A percentile compares a stretch with the other conserved stretches of the same genome.
Evolutionary conservation across 2,113 vertebrate species (phyloP).

Genomic region (Muscicapa adusta): DNA sequence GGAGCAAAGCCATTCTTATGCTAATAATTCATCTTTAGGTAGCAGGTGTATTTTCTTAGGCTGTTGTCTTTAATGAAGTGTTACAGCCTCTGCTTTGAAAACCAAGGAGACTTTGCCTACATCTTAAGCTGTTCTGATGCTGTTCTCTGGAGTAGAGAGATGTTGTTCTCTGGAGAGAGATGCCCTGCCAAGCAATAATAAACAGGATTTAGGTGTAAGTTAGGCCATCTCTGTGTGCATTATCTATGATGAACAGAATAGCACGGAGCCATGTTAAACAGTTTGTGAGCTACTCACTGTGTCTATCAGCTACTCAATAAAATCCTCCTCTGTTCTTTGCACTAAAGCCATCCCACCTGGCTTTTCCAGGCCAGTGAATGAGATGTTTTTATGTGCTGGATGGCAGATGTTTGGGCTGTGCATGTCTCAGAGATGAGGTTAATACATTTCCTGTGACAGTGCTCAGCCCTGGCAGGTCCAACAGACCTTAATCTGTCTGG

Average conservation of each 20-base stretch:
- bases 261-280: neutral
- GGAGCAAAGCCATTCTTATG: neutral
- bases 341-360: neutral
- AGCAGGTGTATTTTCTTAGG: neutral
- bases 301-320: neutral
- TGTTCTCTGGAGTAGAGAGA: neutral
- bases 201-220: neutral
- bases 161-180: neutral
- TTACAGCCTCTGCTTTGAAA: neutral
- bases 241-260: neutral
- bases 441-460: neutral
- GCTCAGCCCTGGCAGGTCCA: neutral
- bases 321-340: neutral
- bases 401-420: neutral
- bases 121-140: neutral
- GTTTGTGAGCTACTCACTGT: neutral
- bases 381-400: neutral
- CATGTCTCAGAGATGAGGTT: neutral
- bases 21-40: neutral
- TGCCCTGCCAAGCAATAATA: neutral
- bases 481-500: neutral
- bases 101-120: neutral
- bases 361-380: neutral
- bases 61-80: neutral
- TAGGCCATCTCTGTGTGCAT: neutral